Evolutionary conservation across 1,140 invertebrate species (phyloP).

Genomic region (Cardiocondyla obscurior): DNA sequence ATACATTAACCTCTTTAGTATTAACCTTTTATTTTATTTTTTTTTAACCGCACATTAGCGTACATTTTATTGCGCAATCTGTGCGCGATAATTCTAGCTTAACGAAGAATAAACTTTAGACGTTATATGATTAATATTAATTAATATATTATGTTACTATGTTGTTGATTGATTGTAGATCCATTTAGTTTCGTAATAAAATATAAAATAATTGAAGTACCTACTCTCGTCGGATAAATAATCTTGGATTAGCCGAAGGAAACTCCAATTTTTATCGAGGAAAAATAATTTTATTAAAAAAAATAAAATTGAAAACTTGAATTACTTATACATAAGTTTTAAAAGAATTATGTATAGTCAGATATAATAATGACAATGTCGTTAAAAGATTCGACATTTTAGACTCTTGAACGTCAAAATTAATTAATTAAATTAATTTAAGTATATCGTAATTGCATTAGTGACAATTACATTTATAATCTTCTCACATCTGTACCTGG

Average conservation of each 20-base stretch:
- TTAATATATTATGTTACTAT: too few species aligned
- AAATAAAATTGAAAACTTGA: neutral
- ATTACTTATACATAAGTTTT: neutral
- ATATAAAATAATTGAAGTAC: neutral
- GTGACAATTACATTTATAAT: neutral
- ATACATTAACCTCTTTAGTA: constrained; percentile 14
- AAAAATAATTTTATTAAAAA: neutral
- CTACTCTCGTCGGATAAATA: neutral
- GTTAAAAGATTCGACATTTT: neutral
- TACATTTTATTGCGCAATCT: neutral
- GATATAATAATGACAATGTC: neutral
- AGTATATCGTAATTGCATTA: too few species aligned
- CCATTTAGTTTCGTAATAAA: neutral
- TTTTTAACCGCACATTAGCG: neutral
- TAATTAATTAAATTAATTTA: neutral
- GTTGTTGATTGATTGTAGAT: too few species aligned
- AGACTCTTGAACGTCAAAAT: neutral
- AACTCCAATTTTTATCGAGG: neutral
- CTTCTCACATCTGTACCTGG: neutral
- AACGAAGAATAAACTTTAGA: neutral
- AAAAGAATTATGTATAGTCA: neutral
- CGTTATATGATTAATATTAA: neutral
- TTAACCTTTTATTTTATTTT: constrained; percentile 2
- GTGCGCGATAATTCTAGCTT: neutral
- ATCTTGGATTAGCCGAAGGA: neutral